Percentiles rank a stretch among this genome's conserved stretches.
These are phyloP conservation scores for Lacanobia wlatinum DNA, from an alignment of 2,888 invertebrate species.

Conservation along the genomic window DNA sequence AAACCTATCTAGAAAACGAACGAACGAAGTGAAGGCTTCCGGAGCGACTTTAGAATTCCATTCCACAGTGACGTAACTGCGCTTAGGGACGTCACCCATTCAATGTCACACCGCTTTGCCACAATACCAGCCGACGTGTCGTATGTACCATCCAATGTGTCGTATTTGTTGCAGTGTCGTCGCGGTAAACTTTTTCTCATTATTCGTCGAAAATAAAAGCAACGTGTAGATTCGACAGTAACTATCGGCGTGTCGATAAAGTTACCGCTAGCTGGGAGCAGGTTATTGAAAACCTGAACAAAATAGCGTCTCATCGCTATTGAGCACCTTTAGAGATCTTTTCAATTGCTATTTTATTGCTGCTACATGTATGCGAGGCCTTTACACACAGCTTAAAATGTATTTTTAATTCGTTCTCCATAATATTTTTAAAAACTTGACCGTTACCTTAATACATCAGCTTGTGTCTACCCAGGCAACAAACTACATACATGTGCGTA, in stretches of 20 bases:
- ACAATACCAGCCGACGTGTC: slow-evolving; percentile 13
- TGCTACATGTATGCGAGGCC: background rate
- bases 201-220: background rate
- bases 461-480: too few species aligned
- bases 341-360: background rate
- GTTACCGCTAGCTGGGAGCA: background rate
- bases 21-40: slow-evolving; percentile 45
- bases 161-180: background rate
- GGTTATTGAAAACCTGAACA: background rate
- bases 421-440: too few species aligned
- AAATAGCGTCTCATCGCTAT: too few species aligned
- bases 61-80: slow-evolving; percentile 18
- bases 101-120: slow-evolving; percentile 24
- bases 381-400: too few species aligned
- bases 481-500: too few species aligned
- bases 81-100: slow-evolving; percentile 40
- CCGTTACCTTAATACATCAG: too few species aligned
- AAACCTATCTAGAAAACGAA: slow-evolving; percentile 47
- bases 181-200: background rate
- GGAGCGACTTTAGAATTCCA: slow-evolving; percentile 47
- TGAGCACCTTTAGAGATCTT: background rate
- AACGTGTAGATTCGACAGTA: slow-evolving; percentile 10
- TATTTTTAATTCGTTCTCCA: too few species aligned
- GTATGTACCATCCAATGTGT: slow-evolving; percentile 3
- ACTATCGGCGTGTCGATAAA: background rate